Base-by-base conservation (phyloP, 1,140 invertebrate species). In the Drosophila burlai region DNA sequence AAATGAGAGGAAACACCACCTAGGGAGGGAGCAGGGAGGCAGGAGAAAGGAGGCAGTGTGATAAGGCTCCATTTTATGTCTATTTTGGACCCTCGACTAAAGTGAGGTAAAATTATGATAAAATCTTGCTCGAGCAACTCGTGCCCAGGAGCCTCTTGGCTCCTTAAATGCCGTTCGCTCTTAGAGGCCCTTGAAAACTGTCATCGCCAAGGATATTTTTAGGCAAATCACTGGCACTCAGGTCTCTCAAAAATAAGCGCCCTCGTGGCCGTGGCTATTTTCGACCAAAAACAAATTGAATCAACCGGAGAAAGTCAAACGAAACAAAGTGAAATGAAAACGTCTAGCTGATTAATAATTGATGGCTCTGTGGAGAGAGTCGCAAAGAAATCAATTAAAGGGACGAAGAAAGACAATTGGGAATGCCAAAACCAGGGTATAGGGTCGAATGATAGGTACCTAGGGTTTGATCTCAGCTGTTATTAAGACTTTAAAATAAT, bases 311-410 rank as follows among this genome's bases (percentile, higher is more conserved):
- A 72, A 74, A 74, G 67, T 72, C 67, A 71, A 71, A 71, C 69
- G 54, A 40, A 73, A 73, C 69, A 73, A 73, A 73, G 46, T 59
- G 69, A 73, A 73, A 73, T 72, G 54, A 65, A 75, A 75, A 49
- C 69, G 73, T 75, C 59, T 75, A 42, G 43, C 71, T 76, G 71
- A 76, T 77, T 66, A 77, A 76, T 68, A 80, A 74, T 77, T 77
- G 62, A 80, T 66, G 49, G 46, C 40, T 49, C 26, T 59, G 29
- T 46, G 40, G 63, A 46, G 21, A 42, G 57, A 36, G 36, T 29
- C 29, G 26, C 26, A 76, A 47, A 0, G 43, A 76, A 76, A 76
- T 58, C 78, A 81, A 76, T 81, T 81, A 64, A 76, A 74, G 74
- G 57, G 49, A n/a, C 38, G 31, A 18, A 34, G 29, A 46, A 47